These are phyloP conservation scores for Lagenorhynchus albirostris DNA, from an alignment of 2,113 vertebrate genomes.

Conservation along the genomic window DNA sequence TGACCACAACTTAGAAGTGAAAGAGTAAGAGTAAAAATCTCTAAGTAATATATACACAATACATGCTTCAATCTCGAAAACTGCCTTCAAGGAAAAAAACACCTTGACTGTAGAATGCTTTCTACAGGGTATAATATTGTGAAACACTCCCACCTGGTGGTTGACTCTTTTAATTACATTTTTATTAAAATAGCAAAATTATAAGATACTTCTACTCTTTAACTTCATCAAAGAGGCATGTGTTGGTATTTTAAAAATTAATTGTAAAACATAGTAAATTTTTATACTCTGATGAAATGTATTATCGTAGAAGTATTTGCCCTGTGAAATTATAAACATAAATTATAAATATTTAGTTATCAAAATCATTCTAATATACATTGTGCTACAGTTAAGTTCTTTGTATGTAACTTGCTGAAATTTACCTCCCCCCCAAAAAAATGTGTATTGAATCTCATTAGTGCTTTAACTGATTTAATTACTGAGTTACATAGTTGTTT, in stretches of 20 bases:
- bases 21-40: not conserved
- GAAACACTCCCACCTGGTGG: constrained; percentile 67
- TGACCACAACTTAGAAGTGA: not conserved
- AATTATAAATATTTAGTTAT: not conserved
- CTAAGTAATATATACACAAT: not conserved
- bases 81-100: not conserved
- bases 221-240: not conserved
- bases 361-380: not conserved
- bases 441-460: not conserved
- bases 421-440: not conserved
- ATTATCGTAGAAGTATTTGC: not conserved
- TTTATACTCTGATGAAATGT: not conserved
- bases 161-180: not conserved
- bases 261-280: not conserved
- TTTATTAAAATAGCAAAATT: not conserved
- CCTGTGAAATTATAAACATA: not conserved
- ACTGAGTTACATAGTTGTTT: not conserved
- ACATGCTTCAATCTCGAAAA: not conserved
- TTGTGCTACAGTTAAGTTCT: not conserved
- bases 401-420: not conserved
- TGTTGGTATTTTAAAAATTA: not conserved
- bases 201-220: not conserved
- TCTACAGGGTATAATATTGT: not conserved
- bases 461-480: not conserved
- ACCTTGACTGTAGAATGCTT: fast-evolving